Conservation (phyloP, 2,113 vertebrate genomes). For the Eurypyga helias region DNA sequence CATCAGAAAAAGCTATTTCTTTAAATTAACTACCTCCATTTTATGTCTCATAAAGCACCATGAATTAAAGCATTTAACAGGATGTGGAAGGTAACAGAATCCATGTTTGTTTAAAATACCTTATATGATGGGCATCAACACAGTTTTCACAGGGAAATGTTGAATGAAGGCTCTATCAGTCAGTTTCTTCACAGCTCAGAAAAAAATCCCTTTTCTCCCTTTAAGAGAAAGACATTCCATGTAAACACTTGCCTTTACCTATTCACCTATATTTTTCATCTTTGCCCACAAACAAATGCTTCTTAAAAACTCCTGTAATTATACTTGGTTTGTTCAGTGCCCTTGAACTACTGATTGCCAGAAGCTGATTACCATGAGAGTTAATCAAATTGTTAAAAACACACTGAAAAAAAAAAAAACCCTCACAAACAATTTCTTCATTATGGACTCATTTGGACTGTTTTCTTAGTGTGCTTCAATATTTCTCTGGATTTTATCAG, state of each 20-base stretch:
- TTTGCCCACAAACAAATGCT: background rate
- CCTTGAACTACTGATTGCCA: background rate
- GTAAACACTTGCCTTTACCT: background rate
- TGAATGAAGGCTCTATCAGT: background rate
- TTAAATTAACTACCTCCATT: background rate
- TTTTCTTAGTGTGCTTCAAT: background rate
- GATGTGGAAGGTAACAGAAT: background rate
- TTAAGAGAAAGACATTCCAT: constrained; percentile 39
- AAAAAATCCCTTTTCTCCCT: constrained; percentile 37
- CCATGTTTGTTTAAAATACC: constrained; percentile 48
- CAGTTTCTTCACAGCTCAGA: background rate
- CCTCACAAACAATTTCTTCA: too few species aligned
- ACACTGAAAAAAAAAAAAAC: background rate
- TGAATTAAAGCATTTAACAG: background rate
- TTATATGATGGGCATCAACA: constrained; percentile 53
- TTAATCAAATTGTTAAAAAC: constrained; percentile 39
- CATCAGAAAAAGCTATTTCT: background rate
- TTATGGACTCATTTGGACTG: background rate
- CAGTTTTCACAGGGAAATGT: background rate
- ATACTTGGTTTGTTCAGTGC: background rate
- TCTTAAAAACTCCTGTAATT: constrained; percentile 28
- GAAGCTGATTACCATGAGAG: background rate
- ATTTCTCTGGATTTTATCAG: background rate
- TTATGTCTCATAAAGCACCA: background rate
- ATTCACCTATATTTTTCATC: background rate